These are phyloP conservation scores for Callipepla californica DNA, from an alignment of 2,113 vertebrate species.

Conservation along the genomic window DNA sequence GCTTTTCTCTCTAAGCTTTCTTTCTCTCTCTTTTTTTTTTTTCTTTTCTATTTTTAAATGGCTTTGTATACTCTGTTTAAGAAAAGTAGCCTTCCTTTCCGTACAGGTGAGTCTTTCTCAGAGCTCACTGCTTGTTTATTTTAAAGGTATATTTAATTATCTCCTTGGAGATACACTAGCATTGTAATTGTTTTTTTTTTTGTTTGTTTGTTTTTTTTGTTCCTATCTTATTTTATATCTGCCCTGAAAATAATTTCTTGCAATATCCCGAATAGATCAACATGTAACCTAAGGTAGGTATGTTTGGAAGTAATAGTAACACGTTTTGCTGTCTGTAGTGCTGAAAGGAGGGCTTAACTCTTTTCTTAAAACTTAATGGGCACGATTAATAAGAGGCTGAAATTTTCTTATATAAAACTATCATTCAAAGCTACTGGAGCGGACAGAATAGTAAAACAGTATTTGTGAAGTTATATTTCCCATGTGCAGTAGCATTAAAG, in stretches of 20 bases:
- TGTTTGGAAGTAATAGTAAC: background rate
- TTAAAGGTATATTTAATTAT: background rate
- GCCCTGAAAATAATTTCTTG: background rate
- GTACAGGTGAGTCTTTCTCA: background rate
- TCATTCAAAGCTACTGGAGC: background rate
- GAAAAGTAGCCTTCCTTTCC: background rate
- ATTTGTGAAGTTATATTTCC: fast-evolving
- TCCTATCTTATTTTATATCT: background rate
- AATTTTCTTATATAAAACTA: background rate
- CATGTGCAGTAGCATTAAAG: background rate
- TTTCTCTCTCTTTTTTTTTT: background rate
- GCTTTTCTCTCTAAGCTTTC: background rate
- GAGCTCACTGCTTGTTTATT: background rate
- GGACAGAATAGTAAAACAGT: background rate
- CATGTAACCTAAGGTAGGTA: background rate
- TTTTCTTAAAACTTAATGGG: background rate
- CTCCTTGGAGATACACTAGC: background rate
- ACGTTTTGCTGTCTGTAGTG: fast-evolving
- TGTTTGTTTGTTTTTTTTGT: background rate
- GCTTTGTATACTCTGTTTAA: background rate
- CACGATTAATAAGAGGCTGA: background rate
- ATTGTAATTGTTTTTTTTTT: background rate
- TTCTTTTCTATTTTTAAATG: background rate
- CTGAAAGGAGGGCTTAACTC: background rate
- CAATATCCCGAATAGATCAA: background rate